Conservation (phyloP, 2,113 vertebrate species). For the Mustela lutreola region DNA sequence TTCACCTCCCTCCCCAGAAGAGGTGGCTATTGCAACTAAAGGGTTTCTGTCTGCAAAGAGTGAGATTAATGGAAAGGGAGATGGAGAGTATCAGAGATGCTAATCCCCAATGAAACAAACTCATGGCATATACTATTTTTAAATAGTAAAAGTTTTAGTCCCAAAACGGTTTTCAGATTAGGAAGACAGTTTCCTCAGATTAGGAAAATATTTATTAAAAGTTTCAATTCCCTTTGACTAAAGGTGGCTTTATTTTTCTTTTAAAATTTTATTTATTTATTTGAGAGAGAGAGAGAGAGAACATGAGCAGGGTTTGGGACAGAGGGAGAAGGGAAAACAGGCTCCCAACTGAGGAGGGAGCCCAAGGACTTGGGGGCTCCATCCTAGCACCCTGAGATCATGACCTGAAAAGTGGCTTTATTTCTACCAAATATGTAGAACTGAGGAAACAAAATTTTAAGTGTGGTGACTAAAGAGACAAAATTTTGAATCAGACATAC, state of each 20-base stretch:
- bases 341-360: no score
- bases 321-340: neutral
- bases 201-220: conserved; percentile 32
- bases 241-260: neutral
- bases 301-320: no score
- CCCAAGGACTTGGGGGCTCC: no score
- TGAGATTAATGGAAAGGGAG: neutral
- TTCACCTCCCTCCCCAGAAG: neutral
- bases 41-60: neutral
- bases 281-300: no score
- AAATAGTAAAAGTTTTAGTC: neutral
- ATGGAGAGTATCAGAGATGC: neutral
- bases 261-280: no score
- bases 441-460: conserved; percentile 2
- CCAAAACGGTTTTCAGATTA: conserved; percentile 1
- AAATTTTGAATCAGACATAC: neutral
- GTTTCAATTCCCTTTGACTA: conserved; percentile 43
- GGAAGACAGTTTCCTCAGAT: conserved; percentile 30
- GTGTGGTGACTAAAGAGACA: neutral
- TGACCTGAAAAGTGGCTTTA: conserved; percentile 21
- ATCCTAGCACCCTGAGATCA: no score
- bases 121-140: neutral
- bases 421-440: conserved; percentile 29
- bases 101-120: neutral
- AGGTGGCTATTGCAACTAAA: neutral